phyloP scores from a whole-genome alignment of 1,140 invertebrate species.

The Tetramorium alpestre region DNA sequence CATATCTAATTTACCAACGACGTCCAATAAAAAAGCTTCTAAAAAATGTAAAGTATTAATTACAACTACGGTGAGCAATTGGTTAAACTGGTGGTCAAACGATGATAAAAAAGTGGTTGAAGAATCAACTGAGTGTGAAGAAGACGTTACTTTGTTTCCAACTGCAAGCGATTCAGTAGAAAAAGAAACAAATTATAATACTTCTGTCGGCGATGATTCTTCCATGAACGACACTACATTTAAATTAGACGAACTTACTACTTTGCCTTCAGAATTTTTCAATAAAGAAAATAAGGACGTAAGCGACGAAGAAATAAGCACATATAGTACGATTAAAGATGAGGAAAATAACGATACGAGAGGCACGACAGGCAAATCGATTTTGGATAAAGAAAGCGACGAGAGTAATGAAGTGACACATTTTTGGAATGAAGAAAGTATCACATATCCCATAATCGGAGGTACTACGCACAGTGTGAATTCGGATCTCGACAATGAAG shows the following conservation, averaged over 20 bases:
- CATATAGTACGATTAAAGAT: background rate
- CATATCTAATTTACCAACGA: background rate
- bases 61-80: background rate
- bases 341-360: background rate
- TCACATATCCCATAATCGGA: background rate
- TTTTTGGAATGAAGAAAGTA: background rate
- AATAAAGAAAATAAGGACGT: background rate
- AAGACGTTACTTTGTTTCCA: background rate
- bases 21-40: background rate
- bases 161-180: background rate
- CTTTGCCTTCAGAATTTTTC: background rate
- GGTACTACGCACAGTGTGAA: background rate
- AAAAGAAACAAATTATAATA: background rate
- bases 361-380: background rate
- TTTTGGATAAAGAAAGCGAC: background rate
- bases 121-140: slow-evolving; percentile 13
- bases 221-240: background rate
- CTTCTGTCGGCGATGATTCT: background rate
- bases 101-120: background rate
- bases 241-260: too few species aligned
- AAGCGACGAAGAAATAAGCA: background rate
- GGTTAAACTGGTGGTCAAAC: background rate
- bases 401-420: slow-evolving; percentile 1
- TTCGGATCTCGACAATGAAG: background rate
- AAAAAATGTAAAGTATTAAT: background rate